These are phyloP conservation scores for Heterochromis multidens DNA, from an alignment of 2,113 vertebrate species.

Conservation along the genomic window DNA sequence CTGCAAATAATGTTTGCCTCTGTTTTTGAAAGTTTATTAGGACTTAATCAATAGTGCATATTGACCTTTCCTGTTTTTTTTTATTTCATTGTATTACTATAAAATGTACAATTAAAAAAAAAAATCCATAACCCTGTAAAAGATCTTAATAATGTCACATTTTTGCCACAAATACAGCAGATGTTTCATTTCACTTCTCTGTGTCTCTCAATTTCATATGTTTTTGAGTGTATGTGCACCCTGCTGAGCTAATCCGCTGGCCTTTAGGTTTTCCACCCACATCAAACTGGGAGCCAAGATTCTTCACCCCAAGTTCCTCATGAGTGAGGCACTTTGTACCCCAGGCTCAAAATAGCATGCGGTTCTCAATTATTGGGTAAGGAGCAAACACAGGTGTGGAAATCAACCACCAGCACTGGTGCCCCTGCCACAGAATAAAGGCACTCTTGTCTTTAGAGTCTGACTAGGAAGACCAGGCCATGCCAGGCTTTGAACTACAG, in stretches of 20 bases:
- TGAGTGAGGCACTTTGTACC: constrained; percentile 79
- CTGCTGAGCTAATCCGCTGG: constrained; percentile 25
- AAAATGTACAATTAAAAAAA: neutral
- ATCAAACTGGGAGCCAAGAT: constrained; percentile 60
- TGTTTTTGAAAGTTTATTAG: neutral
- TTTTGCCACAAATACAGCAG: neutral
- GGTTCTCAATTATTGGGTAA: constrained; percentile 89
- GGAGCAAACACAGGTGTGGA: constrained; percentile 96
- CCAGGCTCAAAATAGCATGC: constrained; percentile 85
- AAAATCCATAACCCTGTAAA: neutral
- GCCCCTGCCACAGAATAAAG: constrained; percentile 71
- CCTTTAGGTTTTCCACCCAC: constrained; percentile 64
- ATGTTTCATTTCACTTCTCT: neutral
- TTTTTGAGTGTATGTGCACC: constrained; percentile 26
- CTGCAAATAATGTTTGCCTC: neutral
- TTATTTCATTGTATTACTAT: neutral
- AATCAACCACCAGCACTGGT: constrained; percentile 62
- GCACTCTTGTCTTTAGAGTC: constrained; percentile 74
- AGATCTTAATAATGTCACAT: neutral
- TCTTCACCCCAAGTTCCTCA: constrained; percentile 52
- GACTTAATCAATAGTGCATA: neutral
- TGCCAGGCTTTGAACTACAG: constrained; percentile 73
- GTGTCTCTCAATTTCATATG: constrained; percentile 20
- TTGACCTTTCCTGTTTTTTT: neutral
- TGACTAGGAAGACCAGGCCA: constrained; percentile 69